phyloP scores from a whole-genome alignment of 2,888 invertebrate species.

The Cryptus armator region DNA sequence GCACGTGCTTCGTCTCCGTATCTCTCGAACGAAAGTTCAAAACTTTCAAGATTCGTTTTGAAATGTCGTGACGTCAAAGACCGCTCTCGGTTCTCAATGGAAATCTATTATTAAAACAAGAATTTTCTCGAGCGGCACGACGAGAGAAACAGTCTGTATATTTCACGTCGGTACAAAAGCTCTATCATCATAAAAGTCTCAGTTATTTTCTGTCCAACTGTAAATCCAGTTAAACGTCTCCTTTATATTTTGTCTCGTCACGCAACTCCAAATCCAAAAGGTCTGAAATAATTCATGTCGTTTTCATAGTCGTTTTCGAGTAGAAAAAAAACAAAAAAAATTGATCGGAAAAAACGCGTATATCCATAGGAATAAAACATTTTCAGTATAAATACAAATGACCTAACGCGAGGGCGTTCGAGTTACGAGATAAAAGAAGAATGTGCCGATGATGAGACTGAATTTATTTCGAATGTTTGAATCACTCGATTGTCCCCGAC shows the following conservation, averaged over 20 bases:
- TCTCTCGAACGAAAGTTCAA: background rate
- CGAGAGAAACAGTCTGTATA: background rate
- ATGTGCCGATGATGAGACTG: slow-evolving; percentile 37
- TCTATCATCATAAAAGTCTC: slow-evolving; percentile 2
- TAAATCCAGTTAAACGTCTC: background rate
- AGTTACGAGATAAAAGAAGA: slow-evolving; percentile 17
- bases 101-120: slow-evolving; percentile 64
- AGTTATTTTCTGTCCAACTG: background rate
- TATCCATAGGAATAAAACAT: background rate
- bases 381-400: slow-evolving; percentile 56
- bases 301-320: background rate
- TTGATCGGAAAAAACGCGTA: too few species aligned
- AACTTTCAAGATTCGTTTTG: slow-evolving; percentile 35
- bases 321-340: background rate
- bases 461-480: slow-evolving; percentile 57
- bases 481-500: slow-evolving; percentile 51
- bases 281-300: background rate
- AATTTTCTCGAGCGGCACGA: slow-evolving; percentile 43
- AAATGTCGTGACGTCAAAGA: slow-evolving; percentile 52
- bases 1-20: slow-evolving; percentile 39
- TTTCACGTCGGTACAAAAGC: slow-evolving; percentile 10
- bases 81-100: slow-evolving; percentile 54
- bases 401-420: slow-evolving; percentile 3
- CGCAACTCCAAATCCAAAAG: background rate
- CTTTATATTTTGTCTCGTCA: background rate